Conservation (phyloP, 2,113 vertebrate species). For the Bufo gargarizans region DNA sequence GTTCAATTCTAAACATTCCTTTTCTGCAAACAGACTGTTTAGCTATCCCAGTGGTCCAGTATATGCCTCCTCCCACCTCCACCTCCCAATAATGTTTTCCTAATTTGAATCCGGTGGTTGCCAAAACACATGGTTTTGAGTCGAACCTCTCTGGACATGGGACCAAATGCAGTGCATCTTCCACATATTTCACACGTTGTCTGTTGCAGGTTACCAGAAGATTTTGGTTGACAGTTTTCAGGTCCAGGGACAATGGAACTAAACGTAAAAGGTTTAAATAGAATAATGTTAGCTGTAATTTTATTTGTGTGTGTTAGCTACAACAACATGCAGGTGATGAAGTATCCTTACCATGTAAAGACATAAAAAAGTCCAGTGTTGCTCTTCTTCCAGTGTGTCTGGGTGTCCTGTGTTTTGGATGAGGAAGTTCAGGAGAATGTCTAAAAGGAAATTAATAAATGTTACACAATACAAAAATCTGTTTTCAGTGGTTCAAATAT, state of each 20-base stretch:
- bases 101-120: conserved; percentile 28
- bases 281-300: not conserved
- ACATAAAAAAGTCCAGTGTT: not conserved
- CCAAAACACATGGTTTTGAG: conserved; percentile 65
- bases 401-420: not conserved
- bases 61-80: conserved; percentile 64
- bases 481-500: not conserved
- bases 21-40: conserved; percentile 63
- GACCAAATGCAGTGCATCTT: conserved; percentile 30
- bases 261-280: not conserved
- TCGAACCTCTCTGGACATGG: conserved; percentile 64
- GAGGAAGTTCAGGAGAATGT: not conserved
- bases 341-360: not conserved
- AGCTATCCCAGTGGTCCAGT: conserved; percentile 66
- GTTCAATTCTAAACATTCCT: conserved; percentile 62
- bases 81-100: conserved; percentile 72
- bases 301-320: not conserved
- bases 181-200: conserved; percentile 61
- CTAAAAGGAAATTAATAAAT: not conserved
- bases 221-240: conserved; percentile 66
- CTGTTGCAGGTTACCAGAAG: conserved; percentile 65
- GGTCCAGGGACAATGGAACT: conserved; percentile 64
- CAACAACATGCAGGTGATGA: not conserved
- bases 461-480: not conserved
- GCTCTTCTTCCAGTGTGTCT: not conserved